Evolutionary conservation across 1,140 invertebrate species (phyloP).

Genomic region (Platorchestia sp.): DNA sequence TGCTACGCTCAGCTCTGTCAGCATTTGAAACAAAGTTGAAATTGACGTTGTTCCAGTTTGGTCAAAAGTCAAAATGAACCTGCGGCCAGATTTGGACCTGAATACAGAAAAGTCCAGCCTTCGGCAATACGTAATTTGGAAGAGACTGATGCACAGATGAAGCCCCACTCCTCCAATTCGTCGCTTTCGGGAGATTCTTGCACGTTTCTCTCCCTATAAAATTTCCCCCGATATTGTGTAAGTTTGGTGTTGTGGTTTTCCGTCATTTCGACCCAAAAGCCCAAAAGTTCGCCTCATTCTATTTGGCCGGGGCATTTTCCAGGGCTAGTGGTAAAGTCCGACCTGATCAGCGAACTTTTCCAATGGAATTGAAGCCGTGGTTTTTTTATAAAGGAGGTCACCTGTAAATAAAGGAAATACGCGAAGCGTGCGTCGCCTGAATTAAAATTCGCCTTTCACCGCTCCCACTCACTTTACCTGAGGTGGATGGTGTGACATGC

Average conservation of each 20-base stretch:
- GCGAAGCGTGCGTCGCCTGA: neutral
- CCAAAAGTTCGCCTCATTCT: conserved; percentile 46
- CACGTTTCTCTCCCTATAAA: conserved; percentile 16
- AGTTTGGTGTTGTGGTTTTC: conserved; percentile 54
- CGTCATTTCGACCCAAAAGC: conserved; percentile 46
- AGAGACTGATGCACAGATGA: neutral
- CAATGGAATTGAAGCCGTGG: conserved; percentile 42
- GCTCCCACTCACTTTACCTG: neutral
- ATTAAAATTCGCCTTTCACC: neutral
- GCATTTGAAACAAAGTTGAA: neutral
- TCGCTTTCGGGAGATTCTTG: neutral
- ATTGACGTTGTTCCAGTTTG: neutral
- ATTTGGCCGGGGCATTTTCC: conserved; percentile 48
- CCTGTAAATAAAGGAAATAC: conserved; percentile 23
- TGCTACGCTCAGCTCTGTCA: too few species aligned
- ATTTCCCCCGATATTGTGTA: conserved; percentile 32
- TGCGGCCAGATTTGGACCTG: neutral
- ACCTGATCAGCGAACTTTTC: neutral
- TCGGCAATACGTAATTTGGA: neutral
- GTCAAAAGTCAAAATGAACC: neutral
- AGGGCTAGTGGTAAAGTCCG: conserved; percentile 52
- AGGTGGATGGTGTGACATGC: neutral
- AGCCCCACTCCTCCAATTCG: neutral
- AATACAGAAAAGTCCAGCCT: neutral
- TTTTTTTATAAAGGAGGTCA: conserved; percentile 1